Base-by-base conservation (phyloP, 2,888 invertebrate genomes). In the Patella pellucida region DNA sequence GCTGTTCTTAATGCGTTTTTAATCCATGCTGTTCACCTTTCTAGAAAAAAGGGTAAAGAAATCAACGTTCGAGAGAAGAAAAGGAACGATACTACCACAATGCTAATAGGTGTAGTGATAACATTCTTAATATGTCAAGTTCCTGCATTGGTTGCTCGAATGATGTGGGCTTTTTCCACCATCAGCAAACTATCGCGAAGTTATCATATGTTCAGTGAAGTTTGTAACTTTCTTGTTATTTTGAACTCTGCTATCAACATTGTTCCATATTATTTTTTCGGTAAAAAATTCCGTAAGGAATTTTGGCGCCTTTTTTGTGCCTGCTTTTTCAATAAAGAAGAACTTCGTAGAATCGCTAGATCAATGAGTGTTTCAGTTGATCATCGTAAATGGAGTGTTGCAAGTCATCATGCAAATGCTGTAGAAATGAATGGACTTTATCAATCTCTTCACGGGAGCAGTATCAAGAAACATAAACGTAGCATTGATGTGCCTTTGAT, bases 211-310 rank as follows among this genome's bases (percentile, higher is more conserved):
- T 85, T 90, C 15, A 90, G 89, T 78, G 91, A 91, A 80, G 85
- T 89, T 14, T 87, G 86, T 52, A 90, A 89, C 81, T 89, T 91
- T 75, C 84, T 91, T 7, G 88, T 91, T 56, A 85, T 88, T 50
- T 78, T 90, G 14, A 91, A 91, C 83, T 90, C 90, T 41, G 90
- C 91, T 75, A 87, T 90, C 68, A 91, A 91, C 83, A 90, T 91
- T 79, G 86, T 91, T 74, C 90, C 90, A 74, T 91, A 91, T 82
- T 91, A 90, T 79, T 88, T 91, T 77, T 91, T 91, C 77, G 90
- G 91, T 23, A 81, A 86, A 76, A 85, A 87, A 74, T 91, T 91
- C 78, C 85, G 91, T 7, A 80, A 81, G 50, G 88, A 90, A 77
- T 89, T 90, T 81, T 87, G 88, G 87, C 79, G 84, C 52, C 74